Percentiles rank a stretch among this genome's conserved stretches.
Conservation (phyloP, 2,888 invertebrate species). For the Meganola albula region DNA sequence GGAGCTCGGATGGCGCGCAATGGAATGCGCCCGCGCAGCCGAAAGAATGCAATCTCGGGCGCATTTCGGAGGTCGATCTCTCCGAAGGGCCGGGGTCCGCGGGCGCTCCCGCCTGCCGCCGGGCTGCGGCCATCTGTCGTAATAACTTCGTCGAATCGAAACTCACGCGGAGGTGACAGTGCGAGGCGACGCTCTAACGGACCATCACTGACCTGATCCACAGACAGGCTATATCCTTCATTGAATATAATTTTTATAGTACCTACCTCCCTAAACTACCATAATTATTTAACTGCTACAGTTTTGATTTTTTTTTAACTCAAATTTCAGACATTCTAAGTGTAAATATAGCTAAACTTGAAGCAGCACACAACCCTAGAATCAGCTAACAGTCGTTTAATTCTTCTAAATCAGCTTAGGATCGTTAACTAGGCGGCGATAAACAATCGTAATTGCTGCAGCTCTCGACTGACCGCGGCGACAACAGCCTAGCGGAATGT, state of each 20-base stretch:
- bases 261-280: no score
- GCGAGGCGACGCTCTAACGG: slow-evolving; percentile 56
- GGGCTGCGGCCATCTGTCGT: slow-evolving; percentile 72
- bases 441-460: slow-evolving; percentile 52
- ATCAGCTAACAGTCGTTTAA: slow-evolving; percentile 28
- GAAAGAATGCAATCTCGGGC: slow-evolving; percentile 79
- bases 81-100: slow-evolving; percentile 66
- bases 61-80: slow-evolving; percentile 78
- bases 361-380: slow-evolving; percentile 22
- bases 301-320: no score
- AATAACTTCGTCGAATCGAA: slow-evolving; percentile 77
- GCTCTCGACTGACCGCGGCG: slow-evolving; percentile 41
- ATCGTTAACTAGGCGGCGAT: slow-evolving; percentile 38
- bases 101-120: slow-evolving; percentile 69
- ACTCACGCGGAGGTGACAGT: slow-evolving; percentile 60
- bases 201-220: slow-evolving; percentile 55
- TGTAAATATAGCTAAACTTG: no score
- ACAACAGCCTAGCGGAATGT: slow-evolving; percentile 48
- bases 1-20: slow-evolving; percentile 70
- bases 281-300: no score
- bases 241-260: slow-evolving; percentile 26
- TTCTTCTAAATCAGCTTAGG: slow-evolving; percentile 28
- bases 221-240: slow-evolving; percentile 62
- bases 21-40: slow-evolving; percentile 77
- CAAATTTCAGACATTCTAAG: no score